A percentile compares a stretch with the other conserved stretches of the same genome.
phyloP scores from a whole-genome alignment of 1,140 invertebrate genomes.

The Drosophila arawakana region DNA sequence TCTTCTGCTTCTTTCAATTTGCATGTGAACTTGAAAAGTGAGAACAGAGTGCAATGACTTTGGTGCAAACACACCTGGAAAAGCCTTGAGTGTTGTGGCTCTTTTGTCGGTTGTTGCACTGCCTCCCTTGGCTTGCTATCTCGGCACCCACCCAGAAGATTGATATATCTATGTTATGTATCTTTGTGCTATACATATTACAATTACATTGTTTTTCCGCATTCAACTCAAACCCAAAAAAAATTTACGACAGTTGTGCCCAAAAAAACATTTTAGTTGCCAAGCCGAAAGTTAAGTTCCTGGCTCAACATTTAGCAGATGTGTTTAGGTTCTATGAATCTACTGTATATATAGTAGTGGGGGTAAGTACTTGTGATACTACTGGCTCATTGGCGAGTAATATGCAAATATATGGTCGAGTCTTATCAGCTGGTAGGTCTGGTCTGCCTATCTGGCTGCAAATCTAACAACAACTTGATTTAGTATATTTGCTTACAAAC shows the following conservation, averaged over 20 bases:
- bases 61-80: slow-evolving; percentile 44
- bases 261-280: slow-evolving; percentile 18
- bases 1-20: slow-evolving; percentile 47
- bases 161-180: slow-evolving; percentile 33
- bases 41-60: slow-evolving; percentile 74
- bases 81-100: slow-evolving; percentile 34
- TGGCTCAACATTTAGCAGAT: slow-evolving; percentile 38
- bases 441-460: slow-evolving; percentile 52
- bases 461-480: slow-evolving; percentile 76
- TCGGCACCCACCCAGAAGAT: slow-evolving; percentile 29
- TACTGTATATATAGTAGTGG: not conserved
- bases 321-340: slow-evolving; percentile 10
- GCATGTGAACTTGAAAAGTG: slow-evolving; percentile 75
- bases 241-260: slow-evolving; percentile 62
- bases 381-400: slow-evolving; percentile 29
- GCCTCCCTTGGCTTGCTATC: slow-evolving; percentile 22
- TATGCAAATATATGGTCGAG: slow-evolving; percentile 68
- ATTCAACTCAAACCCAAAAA: slow-evolving; percentile 7
- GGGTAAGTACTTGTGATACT: slow-evolving; percentile 19
- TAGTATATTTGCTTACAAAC: slow-evolving; percentile 73
- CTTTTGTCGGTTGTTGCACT: slow-evolving; percentile 47
- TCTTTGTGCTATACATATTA: slow-evolving; percentile 15
- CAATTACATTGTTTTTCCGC: slow-evolving; percentile 49
- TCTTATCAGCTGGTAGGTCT: slow-evolving; percentile 53
- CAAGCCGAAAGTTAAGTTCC: slow-evolving; percentile 26